Evolutionary conservation across 2,888 invertebrate genomes (phyloP).

Genomic region (Dastarcus helophoroides): DNA sequence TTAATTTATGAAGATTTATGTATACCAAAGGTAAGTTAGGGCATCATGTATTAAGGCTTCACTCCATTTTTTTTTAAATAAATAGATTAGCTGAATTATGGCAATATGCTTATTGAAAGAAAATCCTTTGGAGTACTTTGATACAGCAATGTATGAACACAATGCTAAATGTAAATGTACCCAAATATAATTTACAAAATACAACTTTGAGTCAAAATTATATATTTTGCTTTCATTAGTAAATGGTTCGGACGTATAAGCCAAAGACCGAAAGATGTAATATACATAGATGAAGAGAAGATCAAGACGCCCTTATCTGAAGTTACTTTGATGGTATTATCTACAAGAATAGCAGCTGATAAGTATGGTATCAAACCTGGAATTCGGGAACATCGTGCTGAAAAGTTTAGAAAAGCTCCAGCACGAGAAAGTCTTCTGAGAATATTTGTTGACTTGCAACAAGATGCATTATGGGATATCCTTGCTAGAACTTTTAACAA

Average conservation of each 20-base stretch:
- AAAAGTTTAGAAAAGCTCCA: constrained; percentile 6
- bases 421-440: constrained; percentile 5
- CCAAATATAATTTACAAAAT: constrained; percentile 1
- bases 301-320: constrained; percentile 10
- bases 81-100: neutral
- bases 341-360: constrained; percentile 4
- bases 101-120: constrained; percentile 1
- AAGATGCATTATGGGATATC: constrained; percentile 11
- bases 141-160: constrained; percentile 7
- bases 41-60: constrained; percentile 1
- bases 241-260: constrained; percentile 7
- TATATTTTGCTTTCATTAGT: constrained; percentile 1
- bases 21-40: constrained; percentile 2
- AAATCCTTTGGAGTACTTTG: constrained; percentile 7
- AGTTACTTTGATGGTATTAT: constrained; percentile 7
- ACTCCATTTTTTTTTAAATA: constrained; percentile 1
- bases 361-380: constrained; percentile 6
- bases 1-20: constrained; percentile 3
- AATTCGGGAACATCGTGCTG: constrained; percentile 5
- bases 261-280: constrained; percentile 6
- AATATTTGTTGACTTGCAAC: constrained; percentile 8
- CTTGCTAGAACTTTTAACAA: constrained; percentile 15
- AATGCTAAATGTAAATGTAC: constrained; percentile 4
- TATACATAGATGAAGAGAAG: constrained; percentile 19
- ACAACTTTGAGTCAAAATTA: constrained; percentile 2